Evolutionary conservation across 2,797 vertebrate species (phyloP), one percentile per base, ranked within the genome.

Genomic region (Adrianichthys oophorus): DNA sequence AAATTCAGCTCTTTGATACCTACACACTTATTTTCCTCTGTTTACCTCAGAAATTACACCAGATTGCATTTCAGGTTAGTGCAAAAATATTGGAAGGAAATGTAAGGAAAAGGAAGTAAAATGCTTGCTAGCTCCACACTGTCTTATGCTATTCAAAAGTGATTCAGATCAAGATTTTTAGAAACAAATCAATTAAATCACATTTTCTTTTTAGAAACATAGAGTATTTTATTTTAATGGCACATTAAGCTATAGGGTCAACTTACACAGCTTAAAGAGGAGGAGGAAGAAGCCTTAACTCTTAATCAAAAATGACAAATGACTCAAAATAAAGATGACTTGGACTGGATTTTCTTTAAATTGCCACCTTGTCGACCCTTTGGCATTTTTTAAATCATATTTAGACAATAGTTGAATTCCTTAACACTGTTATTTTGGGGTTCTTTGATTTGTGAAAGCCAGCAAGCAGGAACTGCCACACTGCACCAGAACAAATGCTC

Each of bases 11-110:
- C 19, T 63, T 23, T 62, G 52, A 48, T 26, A 29, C 29, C 21
- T 19, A 24, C 55, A 49, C 47, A 50, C 26, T 53, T 62, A n/a
- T 61, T 53, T 45, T 42, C 67, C n/a, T 21, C 17, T 37, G 24
- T 46, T 23, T 1, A 1, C 26, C 13, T 56, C 48, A 59, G 18
- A 64, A 62, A 52, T 54, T 21, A 47, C 26, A 41, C 69, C 43
- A 62, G 32, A 62, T 72, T 59, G 42, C 68, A 19, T 56, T 51
- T 51, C 59, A 46, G 62, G 44, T 59, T 60, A 53, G 53, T 37
- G 6, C 10, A 47, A n/a, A 51, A 43, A 56, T 19, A 26, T 18
- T 21, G 19, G 19, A 21, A 21, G 19, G 19, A 21, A 21, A 21
- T 21, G 49, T 40, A 40, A 62, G 7, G 50, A 45, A 19, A 57